A percentile compares a stretch with the other conserved stretches of the same genome.
Evolutionary conservation across 2,113 vertebrate genomes (phyloP).

Genomic region (Triplophysa dalaica): DNA sequence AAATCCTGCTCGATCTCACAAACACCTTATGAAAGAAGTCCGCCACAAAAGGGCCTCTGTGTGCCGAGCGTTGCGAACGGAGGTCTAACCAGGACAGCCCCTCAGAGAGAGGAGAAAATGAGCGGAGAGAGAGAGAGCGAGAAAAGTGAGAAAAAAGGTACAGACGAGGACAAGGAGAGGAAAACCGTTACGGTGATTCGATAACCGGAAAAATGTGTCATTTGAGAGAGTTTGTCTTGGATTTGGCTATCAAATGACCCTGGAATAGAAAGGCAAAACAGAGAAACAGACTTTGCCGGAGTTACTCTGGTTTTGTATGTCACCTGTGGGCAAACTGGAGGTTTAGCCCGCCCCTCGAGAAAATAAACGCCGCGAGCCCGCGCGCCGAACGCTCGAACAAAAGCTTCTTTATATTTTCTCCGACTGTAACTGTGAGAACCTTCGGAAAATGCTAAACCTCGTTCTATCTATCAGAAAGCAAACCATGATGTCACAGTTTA

Average conservation of each 20-base stretch:
- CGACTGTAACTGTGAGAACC: slow-evolving; percentile 35
- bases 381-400: not conserved
- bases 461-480: slow-evolving; percentile 33
- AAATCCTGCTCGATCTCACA: slow-evolving; percentile 69
- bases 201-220: slow-evolving; percentile 60
- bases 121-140: slow-evolving; percentile 36
- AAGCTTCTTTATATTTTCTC: slow-evolving; percentile 35
- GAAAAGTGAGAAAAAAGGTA: slow-evolving; percentile 32
- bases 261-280: slow-evolving; percentile 47
- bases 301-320: slow-evolving; percentile 50
- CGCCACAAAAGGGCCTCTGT: slow-evolving; percentile 71
- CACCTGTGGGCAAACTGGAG: slow-evolving; percentile 31
- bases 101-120: slow-evolving; percentile 55
- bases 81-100: slow-evolving; percentile 70
- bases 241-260: slow-evolving; percentile 66
- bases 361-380: slow-evolving; percentile 6
- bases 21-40: slow-evolving; percentile 66
- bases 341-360: not conserved
- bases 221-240: slow-evolving; percentile 65
- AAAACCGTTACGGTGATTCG: slow-evolving; percentile 63
- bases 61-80: slow-evolving; percentile 62
- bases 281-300: slow-evolving; percentile 35
- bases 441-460: slow-evolving; percentile 33
- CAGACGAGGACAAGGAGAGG: slow-evolving; percentile 47
- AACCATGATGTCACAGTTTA: slow-evolving; percentile 41